Evolutionary conservation across 2,888 invertebrate genomes (phyloP), one percentile per base, ranked within the genome.

Genomic region (Andrena bicolor): DNA sequence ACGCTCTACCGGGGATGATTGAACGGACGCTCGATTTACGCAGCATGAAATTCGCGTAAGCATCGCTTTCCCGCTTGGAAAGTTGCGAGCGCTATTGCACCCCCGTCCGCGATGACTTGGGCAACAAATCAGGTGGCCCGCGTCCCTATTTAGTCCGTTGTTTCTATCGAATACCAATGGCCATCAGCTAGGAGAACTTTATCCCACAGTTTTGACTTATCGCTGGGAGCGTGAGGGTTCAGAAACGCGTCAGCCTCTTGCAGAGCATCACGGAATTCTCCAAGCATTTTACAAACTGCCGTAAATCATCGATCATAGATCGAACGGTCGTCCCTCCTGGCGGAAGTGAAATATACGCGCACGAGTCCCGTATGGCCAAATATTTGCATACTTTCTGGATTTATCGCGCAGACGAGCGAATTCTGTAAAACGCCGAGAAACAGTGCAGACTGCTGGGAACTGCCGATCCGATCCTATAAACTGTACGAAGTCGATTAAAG

Each of bases 121-220:
- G 23, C 64, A 69, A 65, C 60, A 65, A 81, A 65, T 76, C 66
- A 58, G 51, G 49, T 53, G 32, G 23, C 28, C 71, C 16, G 5
- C 28, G 23, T 63, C 32, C 10, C 48, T 64, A 63, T 72, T 80
- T 69, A 70, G 26, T 30, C n/a, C 13, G 32, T 58, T 66, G 63
- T 86, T 77, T 49, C 56, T 30, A 48, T 30, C 63, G 68, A 83
- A 74, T 65, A 65, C 69, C 74, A 60, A 76, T 70, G 74, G 35
- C 48, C 53, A 53, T n/a, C 48, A 23, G 4, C 48, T 20, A 56
- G 0, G 53, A 63, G 49, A 85, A 81, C 77, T 82, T 80, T 74
- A 65, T 84, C 75, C 68, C 58, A 23, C 23, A 49, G 58, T 65
- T 81, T 68, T 77, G 81, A 87, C 76, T 84, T 82, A 83, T 73